Evolutionary conservation across 1,140 invertebrate genomes (phyloP).

Genomic region (Pogonomyrmex barbatus): DNA sequence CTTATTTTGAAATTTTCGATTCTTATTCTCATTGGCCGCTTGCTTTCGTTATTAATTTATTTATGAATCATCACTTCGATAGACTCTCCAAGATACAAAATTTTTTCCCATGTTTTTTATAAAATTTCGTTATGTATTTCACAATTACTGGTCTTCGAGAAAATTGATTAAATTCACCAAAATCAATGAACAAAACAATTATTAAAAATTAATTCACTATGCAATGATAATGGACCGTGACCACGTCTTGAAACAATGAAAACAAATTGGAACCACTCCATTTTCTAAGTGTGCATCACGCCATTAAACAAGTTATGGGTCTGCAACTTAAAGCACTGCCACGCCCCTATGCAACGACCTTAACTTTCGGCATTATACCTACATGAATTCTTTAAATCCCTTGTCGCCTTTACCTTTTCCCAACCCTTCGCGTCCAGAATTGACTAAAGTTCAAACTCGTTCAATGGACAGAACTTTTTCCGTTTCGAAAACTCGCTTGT

Average conservation of each 20-base stretch:
- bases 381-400: conserved; percentile 71
- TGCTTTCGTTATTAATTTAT: conserved; percentile 27
- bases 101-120: not conserved
- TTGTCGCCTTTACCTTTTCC: conserved; percentile 61
- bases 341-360: conserved; percentile 77
- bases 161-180: not conserved
- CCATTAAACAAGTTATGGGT: conserved; percentile 65
- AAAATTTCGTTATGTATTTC: not conserved
- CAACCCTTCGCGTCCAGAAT: conserved; percentile 64
- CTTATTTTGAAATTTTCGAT: conserved; percentile 2
- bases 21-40: conserved; percentile 19
- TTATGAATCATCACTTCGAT: not conserved
- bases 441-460: conserved; percentile 73
- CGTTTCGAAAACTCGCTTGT: conserved; percentile 46
- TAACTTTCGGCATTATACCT: conserved; percentile 78
- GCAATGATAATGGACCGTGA: not conserved
- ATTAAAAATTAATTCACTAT: conserved; percentile 17
- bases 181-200: not conserved
- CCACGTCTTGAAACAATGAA: conserved; percentile 10
- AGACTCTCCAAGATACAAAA: not conserved
- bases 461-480: conserved; percentile 80
- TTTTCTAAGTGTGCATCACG: conserved; percentile 42
- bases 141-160: not conserved
- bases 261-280: conserved; percentile 33
- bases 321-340: conserved; percentile 77